Evolutionary conservation across 2,797 vertebrate genomes (phyloP).

Genomic region (Gobio occitaniae): DNA sequence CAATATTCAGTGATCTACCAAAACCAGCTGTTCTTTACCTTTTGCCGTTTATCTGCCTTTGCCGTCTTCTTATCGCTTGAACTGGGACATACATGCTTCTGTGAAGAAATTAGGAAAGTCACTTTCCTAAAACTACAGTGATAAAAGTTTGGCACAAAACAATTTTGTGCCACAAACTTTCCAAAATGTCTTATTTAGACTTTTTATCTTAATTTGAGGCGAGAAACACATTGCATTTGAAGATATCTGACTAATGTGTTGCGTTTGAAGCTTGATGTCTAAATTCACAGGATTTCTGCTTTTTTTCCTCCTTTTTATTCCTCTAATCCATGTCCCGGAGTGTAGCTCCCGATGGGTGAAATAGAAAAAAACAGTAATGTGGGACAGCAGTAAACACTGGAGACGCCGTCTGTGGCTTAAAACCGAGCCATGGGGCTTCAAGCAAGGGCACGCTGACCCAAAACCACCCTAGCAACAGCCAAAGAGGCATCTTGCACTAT

Average conservation of each 20-base stretch:
- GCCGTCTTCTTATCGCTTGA: constrained; percentile 61
- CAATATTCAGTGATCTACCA: neutral
- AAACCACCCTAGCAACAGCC: constrained; percentile 22
- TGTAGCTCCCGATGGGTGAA: constrained; percentile 38
- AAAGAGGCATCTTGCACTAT: neutral
- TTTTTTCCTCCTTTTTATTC: constrained; percentile 27
- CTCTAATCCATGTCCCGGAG: constrained; percentile 59
- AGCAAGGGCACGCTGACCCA: constrained; percentile 54
- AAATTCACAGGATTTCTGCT: constrained; percentile 39
- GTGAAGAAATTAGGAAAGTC: constrained; percentile 18
- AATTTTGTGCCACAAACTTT: neutral
- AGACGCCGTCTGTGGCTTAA: constrained; percentile 50
- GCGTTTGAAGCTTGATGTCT: constrained; percentile 35
- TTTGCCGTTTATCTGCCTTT: constrained; percentile 59
- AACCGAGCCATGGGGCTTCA: constrained; percentile 47
- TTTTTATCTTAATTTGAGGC: constrained; percentile 30
- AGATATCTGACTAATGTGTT: constrained; percentile 36
- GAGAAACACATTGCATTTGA: constrained; percentile 35
- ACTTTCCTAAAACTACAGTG: neutral
- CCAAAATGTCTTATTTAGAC: constrained; percentile 11
- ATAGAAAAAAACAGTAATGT: constrained; percentile 30
- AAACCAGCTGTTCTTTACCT: constrained; percentile 54
- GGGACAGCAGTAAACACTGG: constrained; percentile 42
- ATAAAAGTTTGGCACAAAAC: neutral
- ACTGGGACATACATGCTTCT: constrained; percentile 74